phyloP scores from a whole-genome alignment of 2,888 invertebrate genomes.

The Chrysomela aeneicollis region DNA sequence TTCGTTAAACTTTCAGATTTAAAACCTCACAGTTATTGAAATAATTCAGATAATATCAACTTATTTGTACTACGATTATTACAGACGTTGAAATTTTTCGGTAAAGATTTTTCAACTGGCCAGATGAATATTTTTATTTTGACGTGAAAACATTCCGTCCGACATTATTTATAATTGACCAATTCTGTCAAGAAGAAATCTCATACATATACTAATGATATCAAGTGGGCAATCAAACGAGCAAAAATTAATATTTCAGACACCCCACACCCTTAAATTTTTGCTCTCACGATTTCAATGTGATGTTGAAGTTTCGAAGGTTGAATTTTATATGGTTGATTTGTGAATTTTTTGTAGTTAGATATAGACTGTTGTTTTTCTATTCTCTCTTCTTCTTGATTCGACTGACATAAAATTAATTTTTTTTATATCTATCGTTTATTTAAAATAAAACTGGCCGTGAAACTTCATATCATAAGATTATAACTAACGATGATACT shows the following conservation, averaged over 20 bases:
- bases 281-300: background rate
- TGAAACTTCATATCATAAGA: no score
- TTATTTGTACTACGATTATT: slow-evolving; percentile 38
- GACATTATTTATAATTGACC: no score
- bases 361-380: no score
- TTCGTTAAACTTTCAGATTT: slow-evolving; percentile 37
- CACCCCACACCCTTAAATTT: background rate
- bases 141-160: background rate
- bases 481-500: no score
- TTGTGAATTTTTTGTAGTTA: no score
- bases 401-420: no score
- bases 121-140: slow-evolving; percentile 14
- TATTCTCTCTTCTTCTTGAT: no score
- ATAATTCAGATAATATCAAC: slow-evolving; percentile 34
- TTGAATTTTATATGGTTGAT: no score
- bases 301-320: no score
- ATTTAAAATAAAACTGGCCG: no score
- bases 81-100: slow-evolving; percentile 26
- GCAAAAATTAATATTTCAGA: background rate
- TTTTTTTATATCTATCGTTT: no score
- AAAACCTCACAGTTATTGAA: slow-evolving; percentile 27
- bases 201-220: background rate
- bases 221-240: background rate
- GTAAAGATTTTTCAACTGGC: slow-evolving; percentile 36
- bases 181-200: background rate